Percentiles rank a stretch among this genome's conserved stretches.
phyloP scores from a whole-genome alignment of 2,888 invertebrate species.

The Polyommatus icarus region DNA sequence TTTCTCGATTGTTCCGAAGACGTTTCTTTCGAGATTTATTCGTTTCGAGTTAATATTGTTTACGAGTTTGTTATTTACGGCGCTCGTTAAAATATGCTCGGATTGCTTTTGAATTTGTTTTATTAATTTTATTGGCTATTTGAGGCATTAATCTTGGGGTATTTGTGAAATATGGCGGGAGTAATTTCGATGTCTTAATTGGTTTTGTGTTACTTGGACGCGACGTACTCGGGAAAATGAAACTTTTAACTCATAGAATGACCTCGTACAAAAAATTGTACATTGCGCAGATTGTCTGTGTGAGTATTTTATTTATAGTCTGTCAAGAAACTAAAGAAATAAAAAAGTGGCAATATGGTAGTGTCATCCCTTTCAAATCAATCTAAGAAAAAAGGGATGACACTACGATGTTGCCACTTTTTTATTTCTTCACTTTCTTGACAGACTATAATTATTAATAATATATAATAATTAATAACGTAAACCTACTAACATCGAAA shows the following conservation, averaged over 20 bases:
- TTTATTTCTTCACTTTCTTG: too few relatives aligned
- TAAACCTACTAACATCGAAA: too few relatives aligned
- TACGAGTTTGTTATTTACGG: constrained; percentile 21
- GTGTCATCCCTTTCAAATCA: too few relatives aligned
- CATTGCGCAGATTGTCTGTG: too few relatives aligned
- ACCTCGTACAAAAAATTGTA: too few relatives aligned
- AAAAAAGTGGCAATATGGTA: too few relatives aligned
- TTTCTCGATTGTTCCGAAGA: constrained; percentile 19
- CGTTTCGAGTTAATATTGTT: constrained; percentile 7
- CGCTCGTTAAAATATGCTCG: constrained; percentile 18
- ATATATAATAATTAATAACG: too few relatives aligned
- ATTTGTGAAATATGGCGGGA: background rate
- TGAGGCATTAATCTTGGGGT: background rate
- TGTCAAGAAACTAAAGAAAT: too few relatives aligned
- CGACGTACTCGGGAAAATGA: background rate
- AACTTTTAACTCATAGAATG: background rate
- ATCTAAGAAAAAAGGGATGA: too few relatives aligned
- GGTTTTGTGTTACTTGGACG: background rate
- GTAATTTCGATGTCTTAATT: background rate
- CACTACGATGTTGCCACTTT: too few relatives aligned
- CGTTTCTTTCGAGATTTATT: constrained; percentile 26
- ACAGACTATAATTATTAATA: too few relatives aligned
- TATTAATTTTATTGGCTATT: constrained; percentile 21
- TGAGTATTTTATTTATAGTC: too few relatives aligned
- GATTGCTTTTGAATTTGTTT: constrained; percentile 14